Percentiles rank a stretch among this genome's conserved stretches.
Evolutionary conservation across 2,888 invertebrate species (phyloP).

Genomic region (Frankliniella intonsa): DNA sequence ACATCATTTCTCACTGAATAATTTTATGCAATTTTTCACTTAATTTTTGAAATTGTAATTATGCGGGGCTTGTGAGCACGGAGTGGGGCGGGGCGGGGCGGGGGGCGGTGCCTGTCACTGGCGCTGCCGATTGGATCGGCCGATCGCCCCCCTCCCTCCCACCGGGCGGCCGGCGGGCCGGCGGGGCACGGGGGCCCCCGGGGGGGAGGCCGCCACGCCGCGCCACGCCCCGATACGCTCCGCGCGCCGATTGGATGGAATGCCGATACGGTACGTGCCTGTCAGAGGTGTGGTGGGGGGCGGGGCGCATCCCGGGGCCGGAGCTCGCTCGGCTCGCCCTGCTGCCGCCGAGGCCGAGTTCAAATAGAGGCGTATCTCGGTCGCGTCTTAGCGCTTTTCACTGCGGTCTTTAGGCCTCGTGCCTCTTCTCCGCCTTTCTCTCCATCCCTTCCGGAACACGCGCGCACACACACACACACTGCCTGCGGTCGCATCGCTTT

Average conservation of each 20-base stretch:
- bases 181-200: too few relatives aligned
- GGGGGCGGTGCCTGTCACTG: slow-evolving; percentile 3
- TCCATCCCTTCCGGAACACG: too few relatives aligned
- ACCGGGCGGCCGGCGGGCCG: too few relatives aligned
- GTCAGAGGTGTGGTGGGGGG: background rate
- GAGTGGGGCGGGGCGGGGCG: background rate
- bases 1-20: too few relatives aligned
- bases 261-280: background rate
- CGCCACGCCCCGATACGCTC: background rate
- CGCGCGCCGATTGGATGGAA: background rate
- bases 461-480: background rate
- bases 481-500: background rate
- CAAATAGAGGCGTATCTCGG: too few relatives aligned
- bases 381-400: too few relatives aligned
- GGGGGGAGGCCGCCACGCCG: background rate
- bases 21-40: background rate
- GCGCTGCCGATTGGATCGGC: background rate
- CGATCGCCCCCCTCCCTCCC: background rate
- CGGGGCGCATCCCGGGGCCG: background rate
- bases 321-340: too few relatives aligned
- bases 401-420: too few relatives aligned
- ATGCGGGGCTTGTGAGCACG: too few relatives aligned
- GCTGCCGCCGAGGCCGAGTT: too few relatives aligned
- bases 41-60: background rate
- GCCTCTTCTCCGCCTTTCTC: too few relatives aligned